A percentile compares a stretch with the other conserved stretches of the same genome.
phyloP scores from a whole-genome alignment of 2,888 invertebrate species.

The Lepidochrysops patricia region DNA sequence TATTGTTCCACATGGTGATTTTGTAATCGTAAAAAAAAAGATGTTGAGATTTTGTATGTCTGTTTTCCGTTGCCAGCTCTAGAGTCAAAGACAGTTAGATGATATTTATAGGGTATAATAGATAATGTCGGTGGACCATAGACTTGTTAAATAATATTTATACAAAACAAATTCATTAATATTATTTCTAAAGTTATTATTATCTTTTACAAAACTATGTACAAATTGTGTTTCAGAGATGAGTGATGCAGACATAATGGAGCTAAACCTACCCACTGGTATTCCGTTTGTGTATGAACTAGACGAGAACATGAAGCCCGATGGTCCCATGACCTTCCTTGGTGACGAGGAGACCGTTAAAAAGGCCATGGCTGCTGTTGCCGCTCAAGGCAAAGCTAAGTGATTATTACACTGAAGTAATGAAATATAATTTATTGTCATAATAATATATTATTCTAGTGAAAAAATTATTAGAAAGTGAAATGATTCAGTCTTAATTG shows the following conservation, averaged over 20 bases:
- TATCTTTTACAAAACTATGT: no score
- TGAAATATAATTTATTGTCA: conserved; percentile 7
- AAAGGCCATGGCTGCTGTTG: conserved; percentile 84
- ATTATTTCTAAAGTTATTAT: no score
- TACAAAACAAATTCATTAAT: no score
- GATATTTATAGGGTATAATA: no score
- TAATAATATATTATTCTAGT: conserved; percentile 6
- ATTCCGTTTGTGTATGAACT: conserved; percentile 87
- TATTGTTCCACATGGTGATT: no score
- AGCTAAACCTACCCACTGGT: conserved; percentile 84
- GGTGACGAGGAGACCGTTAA: conserved; percentile 86
- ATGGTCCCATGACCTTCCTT: conserved; percentile 82
- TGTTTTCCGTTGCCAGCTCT: no score
- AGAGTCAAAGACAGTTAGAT: no score
- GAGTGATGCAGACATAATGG: conserved; percentile 82
- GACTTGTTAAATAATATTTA: no score
- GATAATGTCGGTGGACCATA: no score
- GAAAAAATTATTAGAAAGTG: background rate
- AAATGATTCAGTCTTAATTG: background rate
- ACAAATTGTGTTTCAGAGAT: conserved; percentile 65
- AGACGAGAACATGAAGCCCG: conserved; percentile 79
- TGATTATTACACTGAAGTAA: conserved; percentile 30
- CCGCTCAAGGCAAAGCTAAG: conserved; percentile 86
- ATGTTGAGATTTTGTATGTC: no score
- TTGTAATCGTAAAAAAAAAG: no score